phyloP scores from a whole-genome alignment of 1,140 invertebrate species.

The Dendrolimus kikuchii region DNA sequence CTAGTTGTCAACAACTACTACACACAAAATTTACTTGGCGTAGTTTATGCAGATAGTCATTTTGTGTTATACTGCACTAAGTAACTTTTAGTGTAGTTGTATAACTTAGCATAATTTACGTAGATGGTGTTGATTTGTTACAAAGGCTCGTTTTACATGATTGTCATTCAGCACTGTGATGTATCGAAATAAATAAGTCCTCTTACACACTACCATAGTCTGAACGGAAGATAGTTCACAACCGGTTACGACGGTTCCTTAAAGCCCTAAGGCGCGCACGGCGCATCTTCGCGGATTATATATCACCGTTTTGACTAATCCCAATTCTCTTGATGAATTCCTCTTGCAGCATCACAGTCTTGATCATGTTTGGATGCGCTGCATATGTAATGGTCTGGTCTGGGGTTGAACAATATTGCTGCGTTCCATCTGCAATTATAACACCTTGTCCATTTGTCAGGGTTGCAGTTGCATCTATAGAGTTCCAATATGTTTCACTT shows the following conservation, averaged over 20 bases:
- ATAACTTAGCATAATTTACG: too few species aligned
- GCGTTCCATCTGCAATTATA: slow-evolving; percentile 52
- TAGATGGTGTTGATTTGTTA: too few species aligned
- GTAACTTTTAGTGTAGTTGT: too few species aligned
- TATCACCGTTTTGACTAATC: slow-evolving; percentile 70
- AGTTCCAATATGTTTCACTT: slow-evolving; percentile 92
- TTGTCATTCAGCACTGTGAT: slow-evolving; percentile 53
- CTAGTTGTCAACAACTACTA: too few species aligned
- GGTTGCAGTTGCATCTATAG: slow-evolving; percentile 79
- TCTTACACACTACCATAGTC: slow-evolving; percentile 63
- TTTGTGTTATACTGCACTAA: too few species aligned
- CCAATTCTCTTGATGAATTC: slow-evolving; percentile 71
- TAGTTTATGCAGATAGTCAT: too few species aligned
- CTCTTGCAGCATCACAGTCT: slow-evolving; percentile 70
- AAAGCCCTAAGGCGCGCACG: slow-evolving; percentile 64
- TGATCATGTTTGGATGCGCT: slow-evolving; percentile 64
- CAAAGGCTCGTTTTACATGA: slow-evolving; percentile 26
- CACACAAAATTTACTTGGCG: too few species aligned
- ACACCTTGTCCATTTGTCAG: slow-evolving; percentile 58
- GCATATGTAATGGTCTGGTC: slow-evolving; percentile 51
- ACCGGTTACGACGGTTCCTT: slow-evolving; percentile 65
- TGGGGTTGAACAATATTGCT: slow-evolving; percentile 58
- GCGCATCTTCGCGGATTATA: slow-evolving; percentile 65
- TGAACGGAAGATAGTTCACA: slow-evolving; percentile 67
- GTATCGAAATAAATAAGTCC: slow-evolving; percentile 66